phyloP scores from a whole-genome alignment of 2,113 vertebrate genomes.

The Irena cyanogastra region DNA sequence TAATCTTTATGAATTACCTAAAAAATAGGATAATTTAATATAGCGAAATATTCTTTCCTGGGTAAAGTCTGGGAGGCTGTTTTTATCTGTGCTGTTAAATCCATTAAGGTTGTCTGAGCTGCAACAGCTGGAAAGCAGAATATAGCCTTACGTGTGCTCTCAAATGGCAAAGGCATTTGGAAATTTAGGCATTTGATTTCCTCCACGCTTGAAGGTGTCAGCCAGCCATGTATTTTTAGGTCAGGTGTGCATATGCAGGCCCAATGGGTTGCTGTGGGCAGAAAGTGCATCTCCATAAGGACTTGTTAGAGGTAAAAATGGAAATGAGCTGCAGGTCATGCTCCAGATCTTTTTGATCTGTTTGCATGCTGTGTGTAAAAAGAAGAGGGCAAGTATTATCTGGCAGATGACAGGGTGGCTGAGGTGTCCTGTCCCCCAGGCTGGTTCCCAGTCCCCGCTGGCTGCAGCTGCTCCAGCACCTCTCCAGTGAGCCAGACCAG shows the following conservation, averaged over 20 bases:
- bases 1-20: conserved; percentile 35
- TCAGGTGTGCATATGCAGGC: not conserved
- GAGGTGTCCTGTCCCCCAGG: not conserved
- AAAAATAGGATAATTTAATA: conserved; percentile 14
- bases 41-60: not conserved
- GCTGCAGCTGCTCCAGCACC: not conserved
- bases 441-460: not conserved
- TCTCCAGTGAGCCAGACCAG: not conserved
- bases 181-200: conserved; percentile 24
- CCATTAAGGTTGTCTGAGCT: conserved; percentile 21
- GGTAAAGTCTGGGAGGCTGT: not conserved
- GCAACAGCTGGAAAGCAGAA: not conserved
- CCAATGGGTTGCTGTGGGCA: not conserved
- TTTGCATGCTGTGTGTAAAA: not conserved
- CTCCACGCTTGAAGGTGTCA: not conserved
- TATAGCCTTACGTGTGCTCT: not conserved
- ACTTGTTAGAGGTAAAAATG: not conserved
- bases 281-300: not conserved
- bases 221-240: not conserved
- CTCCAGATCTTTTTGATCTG: not conserved
- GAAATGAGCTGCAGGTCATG: not conserved
- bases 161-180: conserved; percentile 8
- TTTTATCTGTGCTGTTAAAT: conserved; percentile 27
- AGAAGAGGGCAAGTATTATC: not conserved
- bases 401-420: not conserved